Base-by-base conservation (phyloP, 2,113 vertebrate species). In the Empidonax alnorum region DNA sequence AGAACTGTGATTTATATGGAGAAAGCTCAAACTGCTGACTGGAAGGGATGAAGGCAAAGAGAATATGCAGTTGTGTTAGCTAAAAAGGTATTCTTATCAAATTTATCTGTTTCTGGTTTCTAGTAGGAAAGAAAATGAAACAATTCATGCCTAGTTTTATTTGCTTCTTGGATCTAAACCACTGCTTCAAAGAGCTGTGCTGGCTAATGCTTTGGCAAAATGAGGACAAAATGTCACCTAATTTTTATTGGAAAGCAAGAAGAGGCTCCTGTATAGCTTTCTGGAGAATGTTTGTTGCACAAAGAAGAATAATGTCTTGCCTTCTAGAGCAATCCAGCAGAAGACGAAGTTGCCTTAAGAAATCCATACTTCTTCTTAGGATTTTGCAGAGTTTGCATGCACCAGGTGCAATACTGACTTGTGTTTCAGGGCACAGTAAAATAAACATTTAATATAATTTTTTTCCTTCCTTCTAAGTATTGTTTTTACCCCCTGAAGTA, bases 1-100 rank as follows among this genome's bases (percentile, higher is more conserved):
- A 87, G 75, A 96, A 91, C 63, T 50, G 59, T 95, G 75, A 97
- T 95, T 96, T 96, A 93, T 79, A 91, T 25, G 37, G 58, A 95
- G 61, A 88, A 92, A 96, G 69, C 55, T 80, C 94, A 96, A 91
- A 94, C 27, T 94, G 92, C 92, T 96, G 90, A 96, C 61, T 93
- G 25, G 31, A 94, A 95, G 53, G 42, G 79, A 97, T n/a, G 10
- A 42, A 92, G 66, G 13, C 76, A 95, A 89, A 93, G 2, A 59
- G 67, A 94, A 94, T 83, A 96, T 65, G 55, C 62, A 96, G 94
- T 10, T 94, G 80, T 6, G 13, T 95, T 87, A 83, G 49, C 71
- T 89, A 72, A 94, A 95, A 97, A 90, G 52, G n/a, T 67, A 93
- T 89, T 93, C 69, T 83, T 93, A 93, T 53, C 41, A 63, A 90